Evolutionary conservation across 2,113 vertebrate genomes (phyloP), one percentile per base, ranked within the genome.

Genomic region (Cygnus buccinator): DNA sequence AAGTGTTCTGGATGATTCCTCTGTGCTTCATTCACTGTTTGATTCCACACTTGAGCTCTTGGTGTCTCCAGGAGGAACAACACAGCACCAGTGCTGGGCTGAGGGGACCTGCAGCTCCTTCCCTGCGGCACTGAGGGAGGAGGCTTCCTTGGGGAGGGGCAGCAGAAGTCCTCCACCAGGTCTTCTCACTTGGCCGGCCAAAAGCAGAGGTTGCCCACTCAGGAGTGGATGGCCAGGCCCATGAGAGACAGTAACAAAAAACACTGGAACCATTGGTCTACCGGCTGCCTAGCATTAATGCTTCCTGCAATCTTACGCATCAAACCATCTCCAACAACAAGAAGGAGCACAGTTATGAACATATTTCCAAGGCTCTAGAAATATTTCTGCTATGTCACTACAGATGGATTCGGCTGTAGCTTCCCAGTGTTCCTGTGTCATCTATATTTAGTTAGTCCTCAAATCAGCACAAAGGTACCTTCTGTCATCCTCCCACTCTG

Each of bases 391-490:
- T 72, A 6, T 55, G 61, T 58, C 50, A 1, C 52, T 88, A 33
- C 65, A 88, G 50, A 86, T 75, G 77, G 88, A 82, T 90, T 96
- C 90, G 74, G 85, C 90, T 90, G 91, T 55, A 87, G 82, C 90
- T 90, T 95, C 68, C 68, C 82, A 81, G 82, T 35, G 79, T 95
- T 95, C 88, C 59, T 11, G 1, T 79, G 73, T 77, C 63, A 26
- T 83, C 87, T 93, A 74, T 90, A 80, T 86, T 95, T 93, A 94
- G 87, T 57, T 80, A 62, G 67, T 86, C 91, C 94, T 96, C 91
- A 90, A 95, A 94, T 93, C 87, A 83, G 94, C 91, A 93, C 85
- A 59, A 88, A 95, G 93, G 82, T 93, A 58, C 82, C 92, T 93
- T 88, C 87, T 92, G 79, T 83, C 85, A 22, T 74, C 55, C 78